A percentile compares a stretch with the other conserved stretches of the same genome.
Evolutionary conservation across 2,113 vertebrate species (phyloP).

Genomic region (Cnemophilus loriae): DNA sequence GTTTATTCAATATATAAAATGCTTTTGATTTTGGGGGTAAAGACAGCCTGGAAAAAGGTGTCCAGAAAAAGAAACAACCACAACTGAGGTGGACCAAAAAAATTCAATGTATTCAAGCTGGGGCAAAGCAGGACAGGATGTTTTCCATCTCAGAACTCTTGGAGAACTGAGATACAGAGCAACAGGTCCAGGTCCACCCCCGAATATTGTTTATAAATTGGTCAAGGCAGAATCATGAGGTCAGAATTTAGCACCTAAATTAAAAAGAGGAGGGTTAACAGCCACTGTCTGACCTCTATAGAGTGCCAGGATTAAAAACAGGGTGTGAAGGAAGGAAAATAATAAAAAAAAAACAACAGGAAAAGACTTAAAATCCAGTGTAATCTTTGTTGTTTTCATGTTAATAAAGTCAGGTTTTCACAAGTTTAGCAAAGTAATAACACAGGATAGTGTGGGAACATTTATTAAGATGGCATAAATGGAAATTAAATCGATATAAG

Average conservation of each 20-base stretch:
- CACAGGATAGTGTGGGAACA: accelerated
- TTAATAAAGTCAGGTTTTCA: background rate
- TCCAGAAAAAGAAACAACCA: background rate
- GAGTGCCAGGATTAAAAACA: background rate
- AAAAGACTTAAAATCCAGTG: background rate
- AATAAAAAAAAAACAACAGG: background rate
- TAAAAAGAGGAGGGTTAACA: background rate
- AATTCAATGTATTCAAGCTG: background rate
- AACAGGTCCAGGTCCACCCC: background rate
- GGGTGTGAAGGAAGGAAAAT: background rate
- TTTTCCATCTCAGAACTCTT: background rate
- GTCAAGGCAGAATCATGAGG: background rate
- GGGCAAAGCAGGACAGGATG: background rate
- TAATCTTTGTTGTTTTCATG: background rate
- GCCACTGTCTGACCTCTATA: accelerated
- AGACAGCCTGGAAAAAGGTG: background rate
- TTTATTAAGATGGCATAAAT: background rate
- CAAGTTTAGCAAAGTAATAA: background rate
- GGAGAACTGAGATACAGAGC: background rate
- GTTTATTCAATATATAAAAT: background rate
- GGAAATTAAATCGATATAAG: background rate
- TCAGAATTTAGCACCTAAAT: background rate
- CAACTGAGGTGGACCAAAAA: background rate
- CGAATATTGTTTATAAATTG: background rate
- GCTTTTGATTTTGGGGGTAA: background rate